Evolutionary conservation across 1,140 invertebrate species (phyloP).

Genomic region (Dreissena polymorpha): DNA sequence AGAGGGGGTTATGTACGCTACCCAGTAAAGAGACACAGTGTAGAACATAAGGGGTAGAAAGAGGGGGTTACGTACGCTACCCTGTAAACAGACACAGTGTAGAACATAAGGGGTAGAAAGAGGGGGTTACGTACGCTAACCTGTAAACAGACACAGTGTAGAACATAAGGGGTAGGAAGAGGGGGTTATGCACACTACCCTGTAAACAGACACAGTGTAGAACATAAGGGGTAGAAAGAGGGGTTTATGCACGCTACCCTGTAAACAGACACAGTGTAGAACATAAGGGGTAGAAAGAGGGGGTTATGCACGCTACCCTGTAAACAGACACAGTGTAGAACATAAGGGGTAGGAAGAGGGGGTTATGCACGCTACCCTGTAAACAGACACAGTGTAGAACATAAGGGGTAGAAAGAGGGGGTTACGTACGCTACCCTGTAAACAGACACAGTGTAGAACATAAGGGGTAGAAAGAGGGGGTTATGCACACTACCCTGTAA

Average conservation of each 20-base stretch:
- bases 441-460: conserved; percentile 76
- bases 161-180: conserved; percentile 92
- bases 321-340: background rate
- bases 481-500: conserved; percentile 66
- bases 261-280: conserved; percentile 1
- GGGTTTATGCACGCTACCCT: conserved; percentile 80
- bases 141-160: conserved; percentile 47
- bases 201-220: conserved; percentile 32
- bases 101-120: conserved; percentile 90
- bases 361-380: conserved; percentile 76
- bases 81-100: conserved; percentile 50
- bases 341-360: conserved; percentile 92
- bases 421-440: conserved; percentile 66
- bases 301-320: conserved; percentile 80
- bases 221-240: conserved; percentile 92
- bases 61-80: conserved; percentile 82
- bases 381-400: conserved; percentile 64
- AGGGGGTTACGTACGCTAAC: conserved; percentile 82
- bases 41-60: conserved; percentile 90
- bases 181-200: conserved; percentile 80
- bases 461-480: conserved; percentile 91
- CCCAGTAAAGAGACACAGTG: conserved; percentile 51
- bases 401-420: conserved; percentile 92
- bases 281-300: conserved; percentile 91
- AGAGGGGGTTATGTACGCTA: conserved; percentile 83